phyloP scores from a whole-genome alignment of 2,888 invertebrate genomes.

The Eudasyphora cyanicolor region DNA sequence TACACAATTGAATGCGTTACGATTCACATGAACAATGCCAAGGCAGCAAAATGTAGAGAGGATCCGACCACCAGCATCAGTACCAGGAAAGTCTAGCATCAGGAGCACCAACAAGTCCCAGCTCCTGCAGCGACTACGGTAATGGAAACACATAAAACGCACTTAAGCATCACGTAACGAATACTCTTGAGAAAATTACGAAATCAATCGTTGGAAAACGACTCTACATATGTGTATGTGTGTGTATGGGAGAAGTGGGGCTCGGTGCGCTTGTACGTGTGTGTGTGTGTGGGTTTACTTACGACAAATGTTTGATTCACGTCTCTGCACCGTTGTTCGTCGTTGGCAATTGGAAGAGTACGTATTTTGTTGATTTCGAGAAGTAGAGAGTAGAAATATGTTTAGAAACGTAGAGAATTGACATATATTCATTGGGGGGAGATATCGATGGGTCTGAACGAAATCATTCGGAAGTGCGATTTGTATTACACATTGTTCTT shows the following conservation, averaged over 20 bases:
- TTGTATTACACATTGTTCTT: not conserved
- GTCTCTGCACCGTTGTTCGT: not conserved
- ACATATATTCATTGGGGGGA: not conserved
- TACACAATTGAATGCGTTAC: constrained; percentile 64
- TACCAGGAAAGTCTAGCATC: not conserved
- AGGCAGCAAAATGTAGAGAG: not conserved
- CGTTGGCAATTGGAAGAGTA: not conserved
- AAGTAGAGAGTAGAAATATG: not conserved
- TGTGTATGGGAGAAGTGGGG: no score
- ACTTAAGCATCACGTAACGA: constrained; percentile 64
- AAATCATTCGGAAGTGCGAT: not conserved
- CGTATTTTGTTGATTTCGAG: not conserved
- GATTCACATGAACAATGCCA: constrained; percentile 42
- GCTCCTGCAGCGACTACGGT: constrained; percentile 16
- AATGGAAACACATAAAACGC: constrained; percentile 47
- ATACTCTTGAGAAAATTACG: constrained; percentile 68
- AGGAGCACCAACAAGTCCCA: constrained; percentile 32
- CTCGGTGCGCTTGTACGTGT: constrained; percentile 40
- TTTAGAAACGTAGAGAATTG: not conserved
- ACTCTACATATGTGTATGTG: constrained; percentile 34
- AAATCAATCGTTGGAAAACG: constrained; percentile 68
- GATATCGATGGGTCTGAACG: not conserved
- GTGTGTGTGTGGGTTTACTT: constrained; percentile 11
- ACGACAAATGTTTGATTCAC: not conserved
- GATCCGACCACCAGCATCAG: not conserved